Evolutionary conservation across 1,140 invertebrate genomes (phyloP), one percentile per base, ranked within the genome.

Genomic region (Mya arenaria): DNA sequence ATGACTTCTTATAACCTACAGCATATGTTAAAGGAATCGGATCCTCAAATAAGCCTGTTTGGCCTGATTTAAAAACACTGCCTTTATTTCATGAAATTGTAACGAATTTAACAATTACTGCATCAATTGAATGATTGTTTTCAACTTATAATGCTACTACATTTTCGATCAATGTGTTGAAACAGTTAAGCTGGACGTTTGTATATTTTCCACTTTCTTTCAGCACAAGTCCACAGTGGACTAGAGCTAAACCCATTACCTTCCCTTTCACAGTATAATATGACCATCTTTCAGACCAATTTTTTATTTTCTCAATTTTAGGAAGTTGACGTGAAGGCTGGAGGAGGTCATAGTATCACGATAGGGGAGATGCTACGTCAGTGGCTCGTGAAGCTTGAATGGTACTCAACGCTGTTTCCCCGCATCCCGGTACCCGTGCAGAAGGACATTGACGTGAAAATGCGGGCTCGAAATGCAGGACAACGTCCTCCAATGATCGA

Each of bases 351-450:
- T 92, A 93, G 95, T 1, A 98, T 98, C 94, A 97, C 96, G 34
- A 98, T 99, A 75, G 99, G 99, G 0, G 96, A 98, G 87, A 96
- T 99, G 93, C 94, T 98, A 0, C 95, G 97, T 58, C 97, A 98
- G 89, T 98, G 98, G 94, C 94, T 99, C 23, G 96, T 97, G 34
- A 99, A 99, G 92, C 93, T 99, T 56, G 98, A 99, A 89, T 93
- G 93, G 93, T 99, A 98, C 93, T 98, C 97, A 3, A 99, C 99
- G 6, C 94, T 99, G 17, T 99, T 99, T 92, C 99, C 99, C 0
- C 94, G 99, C 83, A 99, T 99, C 93, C 99, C 99, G n/a, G 98
- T 99, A 41, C 98, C 98, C 19, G 99, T 99, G 87, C 98, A 99
- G 93, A 98, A 95, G 89, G 86, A 88, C 63, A 85, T 93, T 13